Evolutionary conservation across 2,888 invertebrate species (phyloP).

Genomic region (Caradrina kadenii): DNA sequence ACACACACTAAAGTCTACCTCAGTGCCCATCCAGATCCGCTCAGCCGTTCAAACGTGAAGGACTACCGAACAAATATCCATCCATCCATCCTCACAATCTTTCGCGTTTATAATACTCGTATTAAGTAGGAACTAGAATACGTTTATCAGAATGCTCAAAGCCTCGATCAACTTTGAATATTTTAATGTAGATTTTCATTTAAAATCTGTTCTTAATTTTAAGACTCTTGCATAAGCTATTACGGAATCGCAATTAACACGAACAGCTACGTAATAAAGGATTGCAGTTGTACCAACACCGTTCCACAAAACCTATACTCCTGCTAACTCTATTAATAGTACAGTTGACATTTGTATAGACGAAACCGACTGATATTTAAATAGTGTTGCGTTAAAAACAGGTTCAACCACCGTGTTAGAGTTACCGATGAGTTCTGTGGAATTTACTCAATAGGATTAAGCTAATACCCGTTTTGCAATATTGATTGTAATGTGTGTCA

Average conservation of each 20-base stretch:
- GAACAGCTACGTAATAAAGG: slow-evolving; percentile 4
- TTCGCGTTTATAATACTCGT: too few species aligned
- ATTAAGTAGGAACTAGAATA: too few species aligned
- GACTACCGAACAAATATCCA: too few species aligned
- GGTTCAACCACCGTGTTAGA: slow-evolving; percentile 47
- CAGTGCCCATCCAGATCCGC: too few species aligned
- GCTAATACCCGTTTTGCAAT: slow-evolving; percentile 40
- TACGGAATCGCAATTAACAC: slow-evolving; percentile 23
- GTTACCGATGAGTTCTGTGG: slow-evolving; percentile 49
- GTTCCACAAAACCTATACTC: slow-evolving; percentile 28
- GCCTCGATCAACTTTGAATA: too few species aligned
- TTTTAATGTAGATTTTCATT: too few species aligned
- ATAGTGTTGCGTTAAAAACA: slow-evolving; percentile 61
- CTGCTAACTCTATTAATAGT: slow-evolving; percentile 49
- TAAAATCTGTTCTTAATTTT: too few species aligned
- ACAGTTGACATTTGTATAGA: slow-evolving; percentile 60
- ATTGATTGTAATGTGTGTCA: slow-evolving; percentile 15
- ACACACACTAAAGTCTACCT: too few species aligned
- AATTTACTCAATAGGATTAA: slow-evolving; percentile 53
- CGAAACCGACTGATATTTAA: slow-evolving; percentile 59
- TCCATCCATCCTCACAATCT: too few species aligned
- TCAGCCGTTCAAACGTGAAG: too few species aligned
- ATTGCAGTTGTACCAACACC: slow-evolving; percentile 16
- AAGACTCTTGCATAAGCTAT: too few species aligned
- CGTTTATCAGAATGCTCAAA: too few species aligned